Percentiles rank a stretch among this genome's conserved stretches.
These are phyloP conservation scores for Regulus satrapa DNA, from an alignment of 2,113 vertebrate species.

Conservation along the genomic window DNA sequence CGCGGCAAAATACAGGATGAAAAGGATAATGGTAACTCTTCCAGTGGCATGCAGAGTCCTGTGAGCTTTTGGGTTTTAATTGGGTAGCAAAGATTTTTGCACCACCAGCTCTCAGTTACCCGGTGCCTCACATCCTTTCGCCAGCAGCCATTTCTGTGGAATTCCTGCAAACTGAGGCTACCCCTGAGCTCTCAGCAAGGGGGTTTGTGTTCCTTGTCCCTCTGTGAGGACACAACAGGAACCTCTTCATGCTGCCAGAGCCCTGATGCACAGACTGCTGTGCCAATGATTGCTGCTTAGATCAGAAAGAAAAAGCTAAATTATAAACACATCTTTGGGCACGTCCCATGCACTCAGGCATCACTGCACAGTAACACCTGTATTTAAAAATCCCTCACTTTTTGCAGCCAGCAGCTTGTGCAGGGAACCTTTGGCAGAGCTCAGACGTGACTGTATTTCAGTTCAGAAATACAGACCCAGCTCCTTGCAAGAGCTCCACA, in stretches of 20 bases:
- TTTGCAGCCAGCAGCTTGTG: background rate
- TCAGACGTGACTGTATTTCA: background rate
- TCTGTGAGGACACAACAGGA: background rate
- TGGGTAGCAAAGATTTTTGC: background rate
- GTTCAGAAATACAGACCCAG: background rate
- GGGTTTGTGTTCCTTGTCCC: background rate
- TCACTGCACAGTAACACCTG: background rate
- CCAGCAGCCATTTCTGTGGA: background rate
- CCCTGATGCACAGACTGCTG: background rate
- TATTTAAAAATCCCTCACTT: background rate
- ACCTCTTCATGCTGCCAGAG: background rate
- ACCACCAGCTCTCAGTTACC: background rate
- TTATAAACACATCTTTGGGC: background rate
- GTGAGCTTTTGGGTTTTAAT: background rate
- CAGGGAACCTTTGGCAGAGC: background rate
- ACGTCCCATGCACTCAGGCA: background rate
- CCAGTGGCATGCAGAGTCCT: background rate
- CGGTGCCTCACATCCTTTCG: fast-evolving
- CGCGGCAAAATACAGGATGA: background rate
- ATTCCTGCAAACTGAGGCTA: background rate
- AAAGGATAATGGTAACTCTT: background rate
- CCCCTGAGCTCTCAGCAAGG: background rate
- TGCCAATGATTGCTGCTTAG: fast-evolving
- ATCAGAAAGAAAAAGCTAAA: background rate
- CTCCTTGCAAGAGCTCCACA: background rate